Percentiles rank a stretch among this genome's conserved stretches.
Evolutionary conservation across 1,140 invertebrate genomes (phyloP).

Genomic region (Probaryconus sp.): DNA sequence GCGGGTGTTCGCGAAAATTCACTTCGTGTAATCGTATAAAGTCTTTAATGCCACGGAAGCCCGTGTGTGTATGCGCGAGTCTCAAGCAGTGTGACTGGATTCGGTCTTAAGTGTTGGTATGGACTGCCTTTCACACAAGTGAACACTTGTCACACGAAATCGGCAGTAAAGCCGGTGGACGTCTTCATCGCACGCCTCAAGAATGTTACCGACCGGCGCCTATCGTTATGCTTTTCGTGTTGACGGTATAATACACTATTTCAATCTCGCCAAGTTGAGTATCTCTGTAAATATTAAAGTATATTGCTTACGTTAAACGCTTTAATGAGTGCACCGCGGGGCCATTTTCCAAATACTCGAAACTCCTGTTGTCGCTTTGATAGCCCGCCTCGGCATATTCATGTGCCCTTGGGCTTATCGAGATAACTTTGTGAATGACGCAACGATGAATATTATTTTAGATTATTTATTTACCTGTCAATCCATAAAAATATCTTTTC

Average conservation of each 20-base stretch:
- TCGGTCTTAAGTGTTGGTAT: neutral
- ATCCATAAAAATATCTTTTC: too few species aligned
- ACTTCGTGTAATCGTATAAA: constrained; percentile 59
- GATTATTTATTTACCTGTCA: too few species aligned
- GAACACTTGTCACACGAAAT: constrained; percentile 16
- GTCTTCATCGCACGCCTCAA: constrained; percentile 65
- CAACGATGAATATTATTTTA: too few species aligned
- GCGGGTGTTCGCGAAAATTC: constrained; percentile 63
- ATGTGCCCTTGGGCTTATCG: neutral
- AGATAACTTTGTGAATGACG: too few species aligned
- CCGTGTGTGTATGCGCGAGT: neutral
- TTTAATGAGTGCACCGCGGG: constrained; percentile 67
- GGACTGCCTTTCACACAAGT: constrained; percentile 7
- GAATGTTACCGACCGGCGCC: constrained; percentile 14
- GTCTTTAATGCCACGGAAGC: constrained; percentile 2
- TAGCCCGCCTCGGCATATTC: neutral
- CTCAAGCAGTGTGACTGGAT: neutral
- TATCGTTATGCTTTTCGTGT: neutral
- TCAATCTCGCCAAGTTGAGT: constrained; percentile 47
- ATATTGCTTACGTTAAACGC: constrained; percentile 68
- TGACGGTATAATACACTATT: constrained; percentile 1
- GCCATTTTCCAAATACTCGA: constrained; percentile 47
- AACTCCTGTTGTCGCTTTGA: constrained; percentile 10
- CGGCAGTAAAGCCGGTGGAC: constrained; percentile 49
- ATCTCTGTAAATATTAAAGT: constrained; percentile 74